Percentiles rank a stretch among this genome's conserved stretches.
phyloP scores from a whole-genome alignment of 2,888 invertebrate genomes.

The Ctenicera cuprea region DNA sequence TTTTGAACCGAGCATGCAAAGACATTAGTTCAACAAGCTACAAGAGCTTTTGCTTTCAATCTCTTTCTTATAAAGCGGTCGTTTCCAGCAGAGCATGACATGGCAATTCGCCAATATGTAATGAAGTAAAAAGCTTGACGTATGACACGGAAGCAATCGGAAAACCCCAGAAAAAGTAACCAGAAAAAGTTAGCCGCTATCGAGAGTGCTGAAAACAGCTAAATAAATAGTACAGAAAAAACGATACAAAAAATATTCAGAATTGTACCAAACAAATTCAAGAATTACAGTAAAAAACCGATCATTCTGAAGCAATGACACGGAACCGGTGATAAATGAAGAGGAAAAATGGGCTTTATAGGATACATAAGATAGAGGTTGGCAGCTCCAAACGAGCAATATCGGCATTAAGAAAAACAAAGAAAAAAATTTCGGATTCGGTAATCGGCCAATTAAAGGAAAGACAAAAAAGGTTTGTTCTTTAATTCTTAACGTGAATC shows the following conservation, averaged over 20 bases:
- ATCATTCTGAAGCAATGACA: conserved; percentile 16
- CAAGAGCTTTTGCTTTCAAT: conserved; percentile 2
- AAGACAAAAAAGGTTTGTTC: conserved; percentile 1
- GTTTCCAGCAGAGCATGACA: conserved; percentile 17
- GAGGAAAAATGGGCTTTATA: conserved; percentile 13
- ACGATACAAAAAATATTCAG: neutral
- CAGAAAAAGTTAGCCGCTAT: conserved; percentile 1
- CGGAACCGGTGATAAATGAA: conserved; percentile 20
- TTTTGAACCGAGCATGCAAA: neutral
- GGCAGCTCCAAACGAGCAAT: neutral
- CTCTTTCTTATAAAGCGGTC: conserved; percentile 1
- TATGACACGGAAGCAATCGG: conserved; percentile 21
- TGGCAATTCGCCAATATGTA: conserved; percentile 29
- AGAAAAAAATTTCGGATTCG: neutral
- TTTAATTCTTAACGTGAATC: neutral
- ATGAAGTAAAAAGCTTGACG: conserved; percentile 31
- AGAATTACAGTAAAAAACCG: conserved; percentile 12
- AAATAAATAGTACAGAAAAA: conserved; percentile 4
- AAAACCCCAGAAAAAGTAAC: neutral
- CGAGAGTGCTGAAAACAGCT: conserved; percentile 9
- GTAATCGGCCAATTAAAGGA: conserved; percentile 11
- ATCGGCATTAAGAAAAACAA: conserved; percentile 15
- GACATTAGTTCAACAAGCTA: conserved; percentile 8
- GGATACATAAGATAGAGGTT: conserved; percentile 12
- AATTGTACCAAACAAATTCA: conserved; percentile 9